phyloP scores from a whole-genome alignment of 2,113 vertebrate species.

The Amblyornis subalaris region DNA sequence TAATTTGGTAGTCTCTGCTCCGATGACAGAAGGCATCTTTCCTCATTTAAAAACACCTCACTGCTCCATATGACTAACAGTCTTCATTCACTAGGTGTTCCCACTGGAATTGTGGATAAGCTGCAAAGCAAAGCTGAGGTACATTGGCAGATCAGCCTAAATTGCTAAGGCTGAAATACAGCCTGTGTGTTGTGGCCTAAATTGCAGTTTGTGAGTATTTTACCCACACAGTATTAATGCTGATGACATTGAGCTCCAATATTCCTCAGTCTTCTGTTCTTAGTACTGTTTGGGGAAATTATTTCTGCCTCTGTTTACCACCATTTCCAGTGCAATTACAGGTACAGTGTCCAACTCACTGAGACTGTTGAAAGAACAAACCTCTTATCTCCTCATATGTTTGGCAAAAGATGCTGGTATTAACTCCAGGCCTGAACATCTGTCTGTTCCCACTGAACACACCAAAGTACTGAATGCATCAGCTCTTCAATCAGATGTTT shows the following conservation, averaged over 20 bases:
- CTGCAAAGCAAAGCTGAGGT: not conserved
- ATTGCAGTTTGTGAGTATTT: not conserved
- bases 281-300: not conserved
- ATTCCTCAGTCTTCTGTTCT: not conserved
- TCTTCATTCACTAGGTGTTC: not conserved
- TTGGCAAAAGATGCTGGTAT: not conserved
- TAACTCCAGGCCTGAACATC: not conserved
- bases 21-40: not conserved
- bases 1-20: constrained; percentile 7
- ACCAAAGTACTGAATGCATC: not conserved
- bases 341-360: not conserved
- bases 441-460: not conserved
- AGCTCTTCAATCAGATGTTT: not conserved
- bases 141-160: not conserved
- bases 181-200: not conserved
- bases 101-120: not conserved
- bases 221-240: not conserved
- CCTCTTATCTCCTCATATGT: not conserved
- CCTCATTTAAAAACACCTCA: constrained; percentile 18
- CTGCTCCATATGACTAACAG: not conserved
- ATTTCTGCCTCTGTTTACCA: not conserved
- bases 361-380: not conserved
- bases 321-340: not conserved
- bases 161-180: not conserved
- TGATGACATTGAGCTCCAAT: not conserved